Evolutionary conservation across 2,888 invertebrate genomes (phyloP).

Genomic region (Megamerina dolium): DNA sequence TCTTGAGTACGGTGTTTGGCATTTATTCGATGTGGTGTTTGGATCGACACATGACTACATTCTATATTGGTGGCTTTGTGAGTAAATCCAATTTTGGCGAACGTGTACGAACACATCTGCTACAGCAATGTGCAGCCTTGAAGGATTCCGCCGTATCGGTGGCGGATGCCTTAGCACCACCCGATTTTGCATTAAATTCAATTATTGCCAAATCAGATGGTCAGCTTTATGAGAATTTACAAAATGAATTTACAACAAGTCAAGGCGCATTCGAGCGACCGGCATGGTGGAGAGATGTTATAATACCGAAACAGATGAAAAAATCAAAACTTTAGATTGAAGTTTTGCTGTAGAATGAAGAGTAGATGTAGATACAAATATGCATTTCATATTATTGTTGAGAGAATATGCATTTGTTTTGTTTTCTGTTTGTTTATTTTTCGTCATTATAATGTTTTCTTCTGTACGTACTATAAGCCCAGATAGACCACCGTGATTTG

Average conservation of each 20-base stretch:
- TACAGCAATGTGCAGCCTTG: constrained; percentile 63
- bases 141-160: constrained; percentile 71
- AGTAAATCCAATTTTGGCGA: constrained; percentile 54
- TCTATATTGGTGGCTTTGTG: constrained; percentile 60
- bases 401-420: background rate
- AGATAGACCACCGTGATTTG: too few species aligned
- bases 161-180: constrained; percentile 80
- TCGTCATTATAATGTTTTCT: constrained; percentile 8
- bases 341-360: too few species aligned
- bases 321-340: constrained; percentile 41
- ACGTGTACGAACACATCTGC: constrained; percentile 60
- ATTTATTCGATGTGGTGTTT: constrained; percentile 57
- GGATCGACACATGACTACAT: constrained; percentile 65
- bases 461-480: too few species aligned
- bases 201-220: constrained; percentile 81
- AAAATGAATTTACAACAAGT: constrained; percentile 64
- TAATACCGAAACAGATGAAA: constrained; percentile 38
- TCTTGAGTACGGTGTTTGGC: constrained; percentile 53
- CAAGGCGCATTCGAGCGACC: constrained; percentile 65
- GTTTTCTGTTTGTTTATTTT: background rate
- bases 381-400: too few species aligned
- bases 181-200: constrained; percentile 85
- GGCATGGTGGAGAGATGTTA: constrained; percentile 65
- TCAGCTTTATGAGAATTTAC: constrained; percentile 60
- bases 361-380: constrained; percentile 1